Percentiles rank a stretch among this genome's conserved stretches.
Evolutionary conservation across 2,797 vertebrate genomes (phyloP).

Genomic region (Cottoperca gobio): DNA sequence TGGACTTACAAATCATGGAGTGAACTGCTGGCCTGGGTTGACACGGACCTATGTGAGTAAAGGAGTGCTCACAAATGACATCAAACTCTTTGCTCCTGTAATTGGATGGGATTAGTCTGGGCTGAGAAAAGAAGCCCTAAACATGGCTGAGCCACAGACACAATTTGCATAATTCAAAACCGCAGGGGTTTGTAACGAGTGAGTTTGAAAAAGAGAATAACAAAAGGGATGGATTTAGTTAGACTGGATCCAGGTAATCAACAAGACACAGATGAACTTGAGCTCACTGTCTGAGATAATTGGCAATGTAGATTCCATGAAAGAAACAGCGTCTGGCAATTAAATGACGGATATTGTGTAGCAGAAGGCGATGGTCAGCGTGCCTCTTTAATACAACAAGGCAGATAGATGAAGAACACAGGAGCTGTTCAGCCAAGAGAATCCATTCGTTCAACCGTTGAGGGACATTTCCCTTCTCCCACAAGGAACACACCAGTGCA

Average conservation of each 20-base stretch:
- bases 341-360: neutral
- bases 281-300: slow-evolving; percentile 22
- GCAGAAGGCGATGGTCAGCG: neutral
- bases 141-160: slow-evolving; percentile 47
- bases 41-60: slow-evolving; percentile 41
- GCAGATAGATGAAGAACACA: neutral
- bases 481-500: neutral
- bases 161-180: slow-evolving; percentile 74
- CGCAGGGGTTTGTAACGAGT: slow-evolving; percentile 56
- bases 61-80: slow-evolving; percentile 58
- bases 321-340: slow-evolving; percentile 1
- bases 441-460: neutral
- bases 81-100: slow-evolving; percentile 66
- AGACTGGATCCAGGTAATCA: slow-evolving; percentile 42
- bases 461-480: neutral
- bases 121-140: slow-evolving; percentile 59
- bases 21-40: slow-evolving; percentile 29
- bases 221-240: slow-evolving; percentile 38
- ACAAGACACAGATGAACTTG: slow-evolving; percentile 17
- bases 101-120: slow-evolving; percentile 76
- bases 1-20: slow-evolving; percentile 49
- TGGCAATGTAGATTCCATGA: slow-evolving; percentile 9
- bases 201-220: slow-evolving; percentile 39
- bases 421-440: neutral
- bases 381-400: neutral